These are phyloP conservation scores for Aleiodes testaceus DNA, from an alignment of 2,888 invertebrate genomes.

Conservation along the genomic window DNA sequence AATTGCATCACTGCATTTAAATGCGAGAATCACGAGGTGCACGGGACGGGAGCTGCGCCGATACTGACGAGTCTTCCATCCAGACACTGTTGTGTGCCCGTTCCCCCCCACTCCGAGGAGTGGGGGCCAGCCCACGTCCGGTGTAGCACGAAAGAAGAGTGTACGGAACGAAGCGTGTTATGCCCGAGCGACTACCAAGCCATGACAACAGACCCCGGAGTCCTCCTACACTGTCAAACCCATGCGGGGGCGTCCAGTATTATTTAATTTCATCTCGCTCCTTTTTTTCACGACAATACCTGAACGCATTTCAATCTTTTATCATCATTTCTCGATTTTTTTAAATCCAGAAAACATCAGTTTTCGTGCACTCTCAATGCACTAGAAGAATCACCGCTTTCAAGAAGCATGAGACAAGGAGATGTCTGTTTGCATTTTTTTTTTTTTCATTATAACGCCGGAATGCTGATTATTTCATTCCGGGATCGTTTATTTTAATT, in stretches of 20 bases:
- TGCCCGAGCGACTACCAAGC: constrained; percentile 37
- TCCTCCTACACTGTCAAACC: constrained; percentile 36
- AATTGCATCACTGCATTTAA: no score
- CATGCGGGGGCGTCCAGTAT: constrained; percentile 33
- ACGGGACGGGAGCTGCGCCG: constrained; percentile 60
- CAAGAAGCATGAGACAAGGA: constrained; percentile 11
- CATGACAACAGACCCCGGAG: constrained; percentile 30
- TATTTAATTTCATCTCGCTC: constrained; percentile 8
- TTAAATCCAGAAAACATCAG: background rate
- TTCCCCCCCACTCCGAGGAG: constrained; percentile 13
- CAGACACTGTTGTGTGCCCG: constrained; percentile 13
- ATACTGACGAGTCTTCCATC: constrained; percentile 53
- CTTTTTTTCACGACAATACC: constrained; percentile 26
- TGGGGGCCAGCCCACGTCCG: constrained; percentile 44
- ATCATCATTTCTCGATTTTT: constrained; percentile 42
- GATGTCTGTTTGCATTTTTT: constrained; percentile 12
- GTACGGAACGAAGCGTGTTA: constrained; percentile 43
- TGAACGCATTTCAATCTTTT: constrained; percentile 41
- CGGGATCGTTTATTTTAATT: background rate
- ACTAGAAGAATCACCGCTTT: constrained; percentile 32
- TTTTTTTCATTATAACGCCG: background rate
- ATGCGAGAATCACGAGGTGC: constrained; percentile 39
- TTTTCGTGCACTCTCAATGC: background rate
- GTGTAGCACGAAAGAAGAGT: constrained; percentile 32
- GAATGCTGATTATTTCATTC: constrained; percentile 1